Base-by-base conservation (phyloP, 2,797 vertebrate genomes). In the Hyperoplus immaculatus region DNA sequence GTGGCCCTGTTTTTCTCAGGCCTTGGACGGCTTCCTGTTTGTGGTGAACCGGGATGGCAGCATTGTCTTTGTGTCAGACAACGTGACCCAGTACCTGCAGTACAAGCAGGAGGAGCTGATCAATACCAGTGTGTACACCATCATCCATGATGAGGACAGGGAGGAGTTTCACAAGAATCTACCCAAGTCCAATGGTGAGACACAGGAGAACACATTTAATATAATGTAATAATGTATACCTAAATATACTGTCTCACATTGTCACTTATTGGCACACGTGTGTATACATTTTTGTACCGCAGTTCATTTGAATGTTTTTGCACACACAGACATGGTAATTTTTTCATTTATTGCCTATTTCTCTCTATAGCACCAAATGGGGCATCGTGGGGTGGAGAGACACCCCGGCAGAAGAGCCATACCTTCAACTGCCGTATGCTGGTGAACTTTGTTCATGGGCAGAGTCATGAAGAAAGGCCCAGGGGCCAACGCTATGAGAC, bases 51-150 rank as follows among this genome's bases (percentile, higher is more conserved):
- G 98, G 81, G 98, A 99, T 69, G 98, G 98, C 86, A 98, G 93
- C 94, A 97, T 99, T 73, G 97, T 99, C 6, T 99, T 99, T 87
- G 98, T 99, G 75, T 99, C 98, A 3, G 98, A 99, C 95, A 99
- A 99, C 60, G 98, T 99, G 87, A 97, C 96, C 1, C 98, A 99
- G 75, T 99, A 99, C 89, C 93, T 99, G 69, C 97, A 99, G 43
- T 99, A 98, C 93, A 99, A 97, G 71, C 98, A 99, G 89, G 98
- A 99, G 83, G 98, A 99, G 90, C 93, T 99, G 82, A 97, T 99
- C 77, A 99, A 97, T 92, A 99, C 97, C 71, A 98, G 97, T 74
- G 96, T 99, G 72, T 99, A 99, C 88, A 96, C 91, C 87, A 98
- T 99, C 80, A 96, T 99, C 88, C 98, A 99, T 50, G 96, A 98